phyloP scores from a whole-genome alignment of 2,888 invertebrate genomes.

The Stramonita haemastoma region DNA sequence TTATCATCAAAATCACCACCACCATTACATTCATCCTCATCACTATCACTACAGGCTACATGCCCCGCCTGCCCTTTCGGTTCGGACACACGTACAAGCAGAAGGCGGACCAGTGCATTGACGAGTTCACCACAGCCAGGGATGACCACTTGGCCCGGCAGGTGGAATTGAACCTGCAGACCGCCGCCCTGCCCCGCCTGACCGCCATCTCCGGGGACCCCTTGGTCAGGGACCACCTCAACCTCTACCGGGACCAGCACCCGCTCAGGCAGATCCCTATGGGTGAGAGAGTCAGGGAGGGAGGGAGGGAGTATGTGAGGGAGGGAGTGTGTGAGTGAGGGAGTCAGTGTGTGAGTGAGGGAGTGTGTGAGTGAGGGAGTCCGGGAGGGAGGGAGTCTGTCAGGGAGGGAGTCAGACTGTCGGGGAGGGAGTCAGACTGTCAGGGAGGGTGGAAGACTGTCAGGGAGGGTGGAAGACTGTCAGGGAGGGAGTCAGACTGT shows the following conservation, averaged over 20 bases:
- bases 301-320: neutral
- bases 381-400: too few relatives aligned
- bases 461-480: neutral
- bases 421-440: too few relatives aligned
- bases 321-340: neutral
- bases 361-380: neutral
- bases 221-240: conserved; percentile 70
- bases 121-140: conserved; percentile 69
- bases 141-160: conserved; percentile 62
- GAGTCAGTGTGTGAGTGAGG: neutral
- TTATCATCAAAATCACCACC: neutral
- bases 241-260: conserved; percentile 72
- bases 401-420: neutral
- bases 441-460: too few relatives aligned
- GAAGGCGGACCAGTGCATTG: conserved; percentile 75
- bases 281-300: conserved; percentile 52
- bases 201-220: conserved; percentile 72
- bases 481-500: neutral
- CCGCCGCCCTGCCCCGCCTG: conserved; percentile 66
- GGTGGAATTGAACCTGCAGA: conserved; percentile 63
- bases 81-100: conserved; percentile 76
- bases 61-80: conserved; percentile 75
- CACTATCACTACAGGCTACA: conserved; percentile 71
- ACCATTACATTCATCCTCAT: neutral
- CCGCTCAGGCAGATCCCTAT: conserved; percentile 61